Evolutionary conservation across 64 coral and sea anemone genomes (phyloP).

Genomic region (Stichodactyla mertensii): DNA sequence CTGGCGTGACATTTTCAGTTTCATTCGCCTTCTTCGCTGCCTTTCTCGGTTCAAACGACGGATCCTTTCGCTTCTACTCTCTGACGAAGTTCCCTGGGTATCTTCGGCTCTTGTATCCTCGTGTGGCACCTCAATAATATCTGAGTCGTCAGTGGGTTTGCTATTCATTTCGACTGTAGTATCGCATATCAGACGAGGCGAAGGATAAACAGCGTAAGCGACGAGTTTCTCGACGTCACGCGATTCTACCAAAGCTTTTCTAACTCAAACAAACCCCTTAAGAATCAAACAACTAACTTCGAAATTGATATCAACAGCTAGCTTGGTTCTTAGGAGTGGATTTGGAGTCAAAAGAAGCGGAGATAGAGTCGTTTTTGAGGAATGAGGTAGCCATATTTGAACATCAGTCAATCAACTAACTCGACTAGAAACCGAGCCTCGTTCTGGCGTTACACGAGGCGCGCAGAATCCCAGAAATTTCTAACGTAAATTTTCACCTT

Average conservation of each 20-base stretch:
- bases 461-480: constrained; percentile 10
- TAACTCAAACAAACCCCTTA: constrained; percentile 34
- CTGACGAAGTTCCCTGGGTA: constrained; percentile 41
- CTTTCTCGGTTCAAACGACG: constrained; percentile 96
- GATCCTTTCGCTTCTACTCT: constrained; percentile 84
- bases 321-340: constrained; percentile 30
- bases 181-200: constrained; percentile 94
- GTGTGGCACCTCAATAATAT: constrained; percentile 47
- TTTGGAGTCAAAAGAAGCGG: constrained; percentile 36
- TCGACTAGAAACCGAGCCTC: constrained; percentile 72
- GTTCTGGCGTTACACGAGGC: constrained; percentile 56
- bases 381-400: constrained; percentile 87
- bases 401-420: constrained; percentile 88
- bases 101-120: constrained; percentile 49
- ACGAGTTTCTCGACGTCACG: constrained; percentile 83
- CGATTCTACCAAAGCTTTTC: constrained; percentile 57
- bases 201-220: constrained; percentile 81
- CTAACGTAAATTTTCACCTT: constrained; percentile 1
- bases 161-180: constrained; percentile 95
- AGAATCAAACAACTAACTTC: constrained; percentile 5
- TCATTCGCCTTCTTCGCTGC: constrained; percentile 93
- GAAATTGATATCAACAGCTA: constrained; percentile 6
- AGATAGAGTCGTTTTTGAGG: constrained; percentile 43
- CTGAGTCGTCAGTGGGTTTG: constrained; percentile 78
- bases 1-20: constrained; percentile 99